Evolutionary conservation across 2,888 invertebrate genomes (phyloP).

Genomic region (Clanis bilineata): DNA sequence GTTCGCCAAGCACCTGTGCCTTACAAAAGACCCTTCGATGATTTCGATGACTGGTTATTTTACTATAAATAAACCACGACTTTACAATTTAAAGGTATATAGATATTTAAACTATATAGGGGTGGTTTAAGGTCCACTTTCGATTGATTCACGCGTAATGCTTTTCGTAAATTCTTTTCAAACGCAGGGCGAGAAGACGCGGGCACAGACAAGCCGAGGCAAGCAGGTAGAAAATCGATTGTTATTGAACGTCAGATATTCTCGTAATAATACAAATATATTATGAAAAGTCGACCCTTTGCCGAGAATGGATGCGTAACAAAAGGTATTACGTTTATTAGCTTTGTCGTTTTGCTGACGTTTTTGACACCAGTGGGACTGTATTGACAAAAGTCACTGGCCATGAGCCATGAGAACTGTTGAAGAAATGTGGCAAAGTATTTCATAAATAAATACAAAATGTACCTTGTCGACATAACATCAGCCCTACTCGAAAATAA

Average conservation of each 20-base stretch:
- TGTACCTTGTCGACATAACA: too few species aligned
- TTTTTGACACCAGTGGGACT: conserved; percentile 19
- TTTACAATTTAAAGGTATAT: conserved; percentile 5
- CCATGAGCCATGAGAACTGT: not conserved
- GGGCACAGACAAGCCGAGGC: conserved; percentile 55
- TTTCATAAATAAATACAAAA: not conserved
- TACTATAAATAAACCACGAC: conserved; percentile 46
- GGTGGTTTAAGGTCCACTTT: not conserved
- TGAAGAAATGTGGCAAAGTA: not conserved
- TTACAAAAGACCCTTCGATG: conserved; percentile 55
- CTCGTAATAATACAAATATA: conserved; percentile 53
- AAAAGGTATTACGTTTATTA: conserved; percentile 9
- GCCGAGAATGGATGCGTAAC: not conserved
- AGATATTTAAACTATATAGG: conserved; percentile 22
- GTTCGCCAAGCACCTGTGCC: conserved; percentile 66
- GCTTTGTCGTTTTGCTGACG: conserved; percentile 9
- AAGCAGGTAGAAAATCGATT: conserved; percentile 76
- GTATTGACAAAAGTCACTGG: not conserved
- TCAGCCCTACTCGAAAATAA: too few species aligned
- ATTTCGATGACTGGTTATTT: conserved; percentile 74
- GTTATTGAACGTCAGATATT: conserved; percentile 54
- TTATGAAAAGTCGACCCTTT: conserved; percentile 20
- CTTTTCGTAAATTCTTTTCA: conserved; percentile 52
- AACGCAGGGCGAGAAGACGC: conserved; percentile 61
- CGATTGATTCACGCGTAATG: conserved; percentile 20